Base-by-base conservation (phyloP, 2,113 vertebrate genomes). In the Murina feae region DNA sequence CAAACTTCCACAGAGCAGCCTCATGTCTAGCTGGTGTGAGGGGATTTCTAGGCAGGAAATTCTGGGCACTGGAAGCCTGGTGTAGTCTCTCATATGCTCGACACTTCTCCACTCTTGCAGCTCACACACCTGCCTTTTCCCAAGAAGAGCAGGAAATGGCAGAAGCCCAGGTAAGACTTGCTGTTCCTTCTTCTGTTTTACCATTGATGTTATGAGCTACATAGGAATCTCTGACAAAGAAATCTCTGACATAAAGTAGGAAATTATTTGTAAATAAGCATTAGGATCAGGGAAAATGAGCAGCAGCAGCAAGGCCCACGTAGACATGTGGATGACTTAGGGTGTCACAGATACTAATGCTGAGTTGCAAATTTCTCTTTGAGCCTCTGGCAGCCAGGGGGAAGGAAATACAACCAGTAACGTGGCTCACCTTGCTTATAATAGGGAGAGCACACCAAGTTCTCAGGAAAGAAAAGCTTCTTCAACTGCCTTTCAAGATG, bases 81-180 rank as follows among this genome's bases (percentile, higher is more conserved):
- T 94, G 35, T n/a, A 16, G 9, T 93, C 53, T 94, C 69, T 96
- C 55, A 86, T 91, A 69, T 51, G 20, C 39, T 95, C 32, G 92
- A 21, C 30, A 82, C 25, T 93, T 86, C 90, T 95, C 63, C 60
- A 42, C 23, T 76, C 51, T 95, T 97, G 30, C 82, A 96, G 95
- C 35, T 93, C 60, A 90, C 53, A 44, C 16, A 68, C 84, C 75
- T 93, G 35, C 63, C 90, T 93, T 95, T 95, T 90, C 82, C 85
- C 66, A 82, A 93, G 95, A 97, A 92, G 42, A 90, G 23, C 76
- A 95, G 82, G 86, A 93, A 93, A 97, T 97, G 97, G 95, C 90
- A 30, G 69, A 88, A 93, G 12, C 60, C 66, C 90, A 96, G 76
- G 97, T 97, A 92, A 90, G 95, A 89, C 44, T 95, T 85, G 12